Percentiles rank a stretch among this genome's conserved stretches.
These are phyloP conservation scores for Psilanteris sp. DNA, from an alignment of 1,140 invertebrate genomes.

Conservation along the genomic window DNA sequence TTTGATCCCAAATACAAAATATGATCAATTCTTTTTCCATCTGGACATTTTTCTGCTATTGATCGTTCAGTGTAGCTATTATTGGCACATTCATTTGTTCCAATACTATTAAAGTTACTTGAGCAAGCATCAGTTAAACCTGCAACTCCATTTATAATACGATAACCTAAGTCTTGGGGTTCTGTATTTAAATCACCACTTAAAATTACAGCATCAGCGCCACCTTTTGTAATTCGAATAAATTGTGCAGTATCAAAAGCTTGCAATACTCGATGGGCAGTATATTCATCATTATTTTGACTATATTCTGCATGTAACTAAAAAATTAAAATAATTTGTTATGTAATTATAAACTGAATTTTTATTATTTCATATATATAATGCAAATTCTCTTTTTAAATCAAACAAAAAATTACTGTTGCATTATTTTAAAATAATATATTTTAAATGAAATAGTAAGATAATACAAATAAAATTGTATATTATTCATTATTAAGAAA, in stretches of 20 bases:
- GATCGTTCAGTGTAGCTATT: constrained; percentile 89
- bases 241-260: constrained; percentile 97
- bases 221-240: constrained; percentile 88
- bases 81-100: constrained; percentile 89
- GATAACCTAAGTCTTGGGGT: constrained; percentile 91
- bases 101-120: constrained; percentile 68
- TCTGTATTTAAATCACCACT: constrained; percentile 96
- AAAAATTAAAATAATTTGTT: too few species aligned
- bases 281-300: constrained; percentile 91
- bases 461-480: too few species aligned
- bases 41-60: constrained; percentile 81
- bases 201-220: constrained; percentile 90
- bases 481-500: too few species aligned
- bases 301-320: constrained; percentile 98
- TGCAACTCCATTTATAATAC: constrained; percentile 81
- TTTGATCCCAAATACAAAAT: constrained; percentile 86
- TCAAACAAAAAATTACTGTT: too few species aligned
- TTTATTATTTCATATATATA: too few species aligned
- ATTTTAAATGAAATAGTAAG: too few species aligned
- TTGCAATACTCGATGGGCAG: constrained; percentile 93
- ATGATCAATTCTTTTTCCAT: constrained; percentile 95
- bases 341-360: too few species aligned
- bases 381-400: too few species aligned
- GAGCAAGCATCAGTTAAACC: constrained; percentile 75
- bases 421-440: too few species aligned